Evolutionary conservation across 2,888 invertebrate species (phyloP).

Genomic region (Odontothrips loti): DNA sequence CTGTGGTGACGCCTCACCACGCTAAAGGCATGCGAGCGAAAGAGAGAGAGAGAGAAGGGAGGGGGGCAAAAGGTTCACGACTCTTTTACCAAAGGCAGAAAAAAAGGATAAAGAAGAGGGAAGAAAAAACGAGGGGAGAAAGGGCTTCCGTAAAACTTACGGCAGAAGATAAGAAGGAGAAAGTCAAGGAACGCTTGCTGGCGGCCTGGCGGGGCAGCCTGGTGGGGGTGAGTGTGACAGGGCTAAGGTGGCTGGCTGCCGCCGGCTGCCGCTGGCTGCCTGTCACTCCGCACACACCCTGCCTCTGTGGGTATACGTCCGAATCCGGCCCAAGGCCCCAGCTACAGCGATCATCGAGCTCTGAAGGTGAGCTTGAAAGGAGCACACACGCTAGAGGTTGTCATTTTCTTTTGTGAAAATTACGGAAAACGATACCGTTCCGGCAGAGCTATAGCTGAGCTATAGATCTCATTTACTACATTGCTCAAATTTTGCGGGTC

Average conservation of each 20-base stretch:
- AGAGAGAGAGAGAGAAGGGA: slow-evolving; percentile 7
- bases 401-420: too few relatives aligned
- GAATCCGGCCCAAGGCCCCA: background rate
- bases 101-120: background rate
- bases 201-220: background rate
- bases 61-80: background rate
- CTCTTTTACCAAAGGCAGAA: background rate
- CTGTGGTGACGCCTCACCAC: too few relatives aligned
- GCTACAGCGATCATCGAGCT: background rate
- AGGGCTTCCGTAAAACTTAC: slow-evolving; percentile 25
- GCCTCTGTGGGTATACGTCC: background rate
- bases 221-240: background rate
- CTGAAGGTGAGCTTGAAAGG: background rate
- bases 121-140: background rate
- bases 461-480: too few relatives aligned
- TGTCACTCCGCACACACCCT: background rate
- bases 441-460: too few relatives aligned
- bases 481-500: too few relatives aligned
- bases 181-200: slow-evolving; percentile 4
- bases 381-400: too few relatives aligned
- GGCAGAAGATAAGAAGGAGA: slow-evolving; percentile 1
- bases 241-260: background rate
- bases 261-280: background rate
- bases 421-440: too few relatives aligned
- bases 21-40: background rate